Evolutionary conservation across 2,113 vertebrate species (phyloP).

Genomic region (Psophia crepitans): DNA sequence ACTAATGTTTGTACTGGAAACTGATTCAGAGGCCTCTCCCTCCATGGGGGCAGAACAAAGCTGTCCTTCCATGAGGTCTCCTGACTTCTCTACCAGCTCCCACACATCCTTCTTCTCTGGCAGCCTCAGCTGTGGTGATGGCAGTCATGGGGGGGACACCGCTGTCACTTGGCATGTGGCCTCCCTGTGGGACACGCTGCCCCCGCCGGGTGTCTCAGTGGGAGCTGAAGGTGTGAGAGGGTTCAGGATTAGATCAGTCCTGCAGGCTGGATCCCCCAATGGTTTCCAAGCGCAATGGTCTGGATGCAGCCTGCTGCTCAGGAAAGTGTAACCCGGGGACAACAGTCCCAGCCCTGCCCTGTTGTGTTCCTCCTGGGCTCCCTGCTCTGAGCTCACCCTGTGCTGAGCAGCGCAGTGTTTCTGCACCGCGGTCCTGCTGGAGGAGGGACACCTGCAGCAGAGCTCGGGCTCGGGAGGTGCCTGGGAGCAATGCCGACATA

Average conservation of each 20-base stretch:
- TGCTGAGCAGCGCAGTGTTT: not conserved
- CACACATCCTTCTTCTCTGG: too few species aligned
- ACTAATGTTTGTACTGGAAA: constrained; percentile 91
- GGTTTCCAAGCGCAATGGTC: fast-evolving
- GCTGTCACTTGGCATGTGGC: fast-evolving
- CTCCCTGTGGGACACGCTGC: not conserved
- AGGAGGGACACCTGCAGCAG: not conserved
- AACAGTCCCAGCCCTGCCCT: not conserved
- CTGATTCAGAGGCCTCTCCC: constrained; percentile 85
- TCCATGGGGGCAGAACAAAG: constrained; percentile 96
- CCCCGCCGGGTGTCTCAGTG: not conserved
- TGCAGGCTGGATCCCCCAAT: not conserved
- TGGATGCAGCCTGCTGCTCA: not conserved
- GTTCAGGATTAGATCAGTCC: not conserved
- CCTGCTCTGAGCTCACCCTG: not conserved
- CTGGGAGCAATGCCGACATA: fast-evolving
- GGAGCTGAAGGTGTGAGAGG: not conserved
- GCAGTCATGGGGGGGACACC: not conserved
- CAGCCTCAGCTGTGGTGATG: not conserved
- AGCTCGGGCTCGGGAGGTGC: not conserved
- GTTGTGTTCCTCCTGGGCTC: not conserved
- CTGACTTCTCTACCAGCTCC: constrained; percentile 55
- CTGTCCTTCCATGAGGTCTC: constrained; percentile 94
- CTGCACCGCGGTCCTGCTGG: fast-evolving
- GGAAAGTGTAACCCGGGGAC: not conserved